These are phyloP conservation scores for Urocynchramus pylzowi DNA, from an alignment of 2,113 vertebrate species.

Conservation along the genomic window DNA sequence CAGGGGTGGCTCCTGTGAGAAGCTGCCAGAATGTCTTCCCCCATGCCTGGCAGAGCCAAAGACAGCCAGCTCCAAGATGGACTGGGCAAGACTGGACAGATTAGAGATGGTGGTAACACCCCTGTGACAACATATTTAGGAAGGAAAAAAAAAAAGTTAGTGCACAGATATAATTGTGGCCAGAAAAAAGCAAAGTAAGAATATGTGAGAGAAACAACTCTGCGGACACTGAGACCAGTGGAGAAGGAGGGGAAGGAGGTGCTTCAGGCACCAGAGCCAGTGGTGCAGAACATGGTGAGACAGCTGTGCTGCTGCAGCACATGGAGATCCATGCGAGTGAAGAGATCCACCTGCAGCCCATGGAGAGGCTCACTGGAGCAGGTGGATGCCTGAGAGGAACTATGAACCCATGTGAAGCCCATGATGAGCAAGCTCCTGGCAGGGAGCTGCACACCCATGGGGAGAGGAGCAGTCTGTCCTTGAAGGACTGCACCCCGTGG, in stretches of 20 bases:
- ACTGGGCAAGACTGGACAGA: neutral
- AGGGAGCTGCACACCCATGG: too few relatives aligned
- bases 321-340: rapidly evolving
- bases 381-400: neutral
- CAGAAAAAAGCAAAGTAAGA: neutral
- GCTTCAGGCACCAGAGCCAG: neutral
- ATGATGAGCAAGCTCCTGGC: neutral
- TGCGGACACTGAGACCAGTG: neutral
- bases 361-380: neutral
- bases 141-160: neutral
- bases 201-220: neutral
- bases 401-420: neutral
- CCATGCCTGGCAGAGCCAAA: neutral
- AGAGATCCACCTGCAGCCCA: neutral
- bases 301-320: neutral
- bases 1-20: neutral
- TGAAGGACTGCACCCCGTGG: neutral
- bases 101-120: neutral
- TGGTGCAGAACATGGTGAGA: neutral
- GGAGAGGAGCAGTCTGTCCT: neutral
- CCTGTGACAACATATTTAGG: too few relatives aligned
- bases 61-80: rapidly evolving
- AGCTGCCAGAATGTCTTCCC: neutral
- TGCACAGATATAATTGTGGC: too few relatives aligned
- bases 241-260: neutral